Evolutionary conservation across 2,797 vertebrate genomes (phyloP).

Genomic region (Cuniculus paca): DNA sequence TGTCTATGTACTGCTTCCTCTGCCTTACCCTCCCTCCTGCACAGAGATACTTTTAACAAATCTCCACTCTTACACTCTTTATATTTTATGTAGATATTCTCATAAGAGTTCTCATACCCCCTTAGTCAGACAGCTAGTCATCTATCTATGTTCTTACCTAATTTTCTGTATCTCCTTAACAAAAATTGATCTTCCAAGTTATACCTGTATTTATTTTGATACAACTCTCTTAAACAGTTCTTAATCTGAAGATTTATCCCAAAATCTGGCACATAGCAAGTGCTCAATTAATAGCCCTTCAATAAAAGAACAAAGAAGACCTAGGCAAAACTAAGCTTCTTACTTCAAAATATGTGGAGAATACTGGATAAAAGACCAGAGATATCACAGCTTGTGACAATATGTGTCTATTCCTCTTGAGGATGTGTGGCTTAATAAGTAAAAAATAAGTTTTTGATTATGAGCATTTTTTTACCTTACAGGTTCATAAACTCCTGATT

Average conservation of each 20-base stretch:
- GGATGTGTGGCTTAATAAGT: not conserved
- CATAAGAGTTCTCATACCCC: not conserved
- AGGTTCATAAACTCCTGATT: not conserved
- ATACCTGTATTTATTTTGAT: not conserved
- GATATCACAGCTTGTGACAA: not conserved
- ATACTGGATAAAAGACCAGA: not conserved
- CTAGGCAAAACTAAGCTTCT: not conserved
- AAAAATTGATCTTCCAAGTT: slow-evolving; percentile 8
- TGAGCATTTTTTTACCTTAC: not conserved
- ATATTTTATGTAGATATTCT: not conserved
- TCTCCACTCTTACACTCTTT: not conserved
- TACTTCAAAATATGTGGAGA: slow-evolving; percentile 37
- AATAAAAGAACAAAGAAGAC: slow-evolving; percentile 19
- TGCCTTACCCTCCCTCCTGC: not conserved
- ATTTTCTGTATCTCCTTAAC: not conserved
- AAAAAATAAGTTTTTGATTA: not conserved
- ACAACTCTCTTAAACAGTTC: not conserved
- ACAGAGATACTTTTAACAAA: not conserved
- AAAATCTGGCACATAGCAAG: not conserved
- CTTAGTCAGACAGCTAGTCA: not conserved
- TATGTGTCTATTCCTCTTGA: not conserved
- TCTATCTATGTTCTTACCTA: not conserved
- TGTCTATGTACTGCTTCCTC: not conserved
- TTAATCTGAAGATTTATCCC: not conserved
- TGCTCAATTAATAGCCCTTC: not conserved